These are phyloP conservation scores for Neoniphon sammara DNA, from an alignment of 2,797 vertebrate genomes.

Conservation along the genomic window DNA sequence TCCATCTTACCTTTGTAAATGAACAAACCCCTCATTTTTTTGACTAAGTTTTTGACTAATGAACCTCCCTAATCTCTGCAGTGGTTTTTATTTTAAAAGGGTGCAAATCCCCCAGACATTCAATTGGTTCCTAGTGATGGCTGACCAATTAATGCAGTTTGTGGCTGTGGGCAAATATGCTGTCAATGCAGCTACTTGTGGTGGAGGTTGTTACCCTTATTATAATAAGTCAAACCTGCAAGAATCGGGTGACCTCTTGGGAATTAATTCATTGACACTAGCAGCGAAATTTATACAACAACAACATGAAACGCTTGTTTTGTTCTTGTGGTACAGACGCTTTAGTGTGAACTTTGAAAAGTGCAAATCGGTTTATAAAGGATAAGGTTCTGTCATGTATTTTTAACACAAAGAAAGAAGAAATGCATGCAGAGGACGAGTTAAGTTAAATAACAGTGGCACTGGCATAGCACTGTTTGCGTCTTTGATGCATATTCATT, in stretches of 20 bases:
- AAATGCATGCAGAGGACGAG: constrained; percentile 18
- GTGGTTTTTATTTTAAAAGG: constrained; percentile 13
- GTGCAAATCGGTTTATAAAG: constrained; percentile 22
- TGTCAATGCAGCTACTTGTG: constrained; percentile 29
- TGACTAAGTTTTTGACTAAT: background rate
- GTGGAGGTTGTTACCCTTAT: constrained; percentile 24
- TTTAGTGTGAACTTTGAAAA: constrained; percentile 24
- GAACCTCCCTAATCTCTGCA: background rate
- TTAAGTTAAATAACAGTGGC: background rate
- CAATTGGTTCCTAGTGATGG: constrained; percentile 36
- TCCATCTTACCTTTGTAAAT: constrained; percentile 13
- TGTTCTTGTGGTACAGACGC: background rate
- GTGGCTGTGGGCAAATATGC: constrained; percentile 23
- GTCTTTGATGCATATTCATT: constrained; percentile 48
- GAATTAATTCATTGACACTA: constrained; percentile 35
- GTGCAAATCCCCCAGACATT: constrained; percentile 23
- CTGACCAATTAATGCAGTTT: constrained; percentile 44
- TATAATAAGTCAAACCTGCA: constrained; percentile 34
- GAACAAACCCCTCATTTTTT: constrained; percentile 10
- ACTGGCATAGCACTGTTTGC: constrained; percentile 9
- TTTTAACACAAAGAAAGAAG: constrained; percentile 6
- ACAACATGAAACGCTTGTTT: background rate
- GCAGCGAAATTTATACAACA: background rate
- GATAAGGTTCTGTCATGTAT: constrained; percentile 12
- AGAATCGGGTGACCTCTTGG: constrained; percentile 35